Evolutionary conservation across 2,113 vertebrate species (phyloP).

Genomic region (Pteruthius melanotis): DNA sequence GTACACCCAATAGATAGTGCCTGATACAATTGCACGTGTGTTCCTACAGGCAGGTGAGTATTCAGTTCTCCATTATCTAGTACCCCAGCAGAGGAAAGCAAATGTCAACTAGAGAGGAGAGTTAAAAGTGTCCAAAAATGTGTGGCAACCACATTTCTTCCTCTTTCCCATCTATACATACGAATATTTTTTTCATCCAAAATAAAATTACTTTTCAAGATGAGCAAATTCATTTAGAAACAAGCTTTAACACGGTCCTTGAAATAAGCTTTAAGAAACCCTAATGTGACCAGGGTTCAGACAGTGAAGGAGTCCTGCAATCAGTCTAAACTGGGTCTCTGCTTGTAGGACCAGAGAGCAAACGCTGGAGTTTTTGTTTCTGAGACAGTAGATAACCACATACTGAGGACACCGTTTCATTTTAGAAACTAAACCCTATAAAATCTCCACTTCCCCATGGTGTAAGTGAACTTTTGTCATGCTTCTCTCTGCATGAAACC

Average conservation of each 20-base stretch:
- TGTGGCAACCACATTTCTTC: neutral
- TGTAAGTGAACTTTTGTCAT: neutral
- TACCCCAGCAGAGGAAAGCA: neutral
- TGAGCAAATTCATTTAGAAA: neutral
- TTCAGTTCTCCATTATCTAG: neutral
- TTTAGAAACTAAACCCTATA: neutral
- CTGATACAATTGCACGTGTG: fast-evolving
- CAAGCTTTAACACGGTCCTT: neutral
- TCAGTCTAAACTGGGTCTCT: fast-evolving
- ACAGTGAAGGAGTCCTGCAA: neutral
- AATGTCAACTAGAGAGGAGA: neutral
- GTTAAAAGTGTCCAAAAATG: neutral
- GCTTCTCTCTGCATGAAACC: neutral
- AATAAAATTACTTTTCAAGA: neutral
- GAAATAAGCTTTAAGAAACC: neutral
- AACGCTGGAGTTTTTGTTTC: neutral
- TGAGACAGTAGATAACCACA: neutral
- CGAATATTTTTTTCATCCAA: neutral
- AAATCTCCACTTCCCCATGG: neutral
- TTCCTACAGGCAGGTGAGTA: neutral
- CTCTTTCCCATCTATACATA: neutral
- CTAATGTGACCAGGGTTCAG: neutral
- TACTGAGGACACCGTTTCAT: neutral
- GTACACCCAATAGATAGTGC: neutral
- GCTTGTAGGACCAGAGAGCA: neutral